Percentiles rank a stretch among this genome's conserved stretches.
Conservation (phyloP, 2,888 invertebrate genomes). For the Eupelmus urozonus region DNA sequence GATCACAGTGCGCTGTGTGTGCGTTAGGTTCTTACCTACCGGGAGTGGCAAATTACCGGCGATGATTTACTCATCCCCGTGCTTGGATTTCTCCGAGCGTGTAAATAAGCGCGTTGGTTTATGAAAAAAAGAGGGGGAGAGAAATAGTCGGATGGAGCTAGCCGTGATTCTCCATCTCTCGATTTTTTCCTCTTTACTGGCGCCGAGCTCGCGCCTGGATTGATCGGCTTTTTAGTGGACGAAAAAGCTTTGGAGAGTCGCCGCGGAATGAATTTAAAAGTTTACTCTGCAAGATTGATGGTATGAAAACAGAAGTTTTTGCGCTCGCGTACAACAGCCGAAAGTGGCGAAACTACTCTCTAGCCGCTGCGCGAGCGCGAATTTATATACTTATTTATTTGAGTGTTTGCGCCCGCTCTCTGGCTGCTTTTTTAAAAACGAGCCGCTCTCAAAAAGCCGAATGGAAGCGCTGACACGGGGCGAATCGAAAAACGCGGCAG, state of each 20-base stretch:
- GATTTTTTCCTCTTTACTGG: neutral
- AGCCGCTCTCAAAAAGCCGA: neutral
- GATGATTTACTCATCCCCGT: neutral
- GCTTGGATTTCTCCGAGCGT: neutral
- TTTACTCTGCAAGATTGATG: slow-evolving; percentile 47
- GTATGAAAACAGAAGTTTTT: neutral
- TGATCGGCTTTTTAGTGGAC: too few relatives aligned
- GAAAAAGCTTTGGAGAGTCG: slow-evolving; percentile 14
- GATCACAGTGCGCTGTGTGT: neutral
- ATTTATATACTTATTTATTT: slow-evolving; percentile 32
- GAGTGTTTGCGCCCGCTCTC: slow-evolving; percentile 8
- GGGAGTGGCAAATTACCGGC: too few relatives aligned
- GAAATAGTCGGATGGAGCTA: neutral
- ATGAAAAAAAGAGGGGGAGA: neutral
- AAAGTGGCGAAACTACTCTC: slow-evolving; percentile 24
- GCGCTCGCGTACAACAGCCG: neutral
- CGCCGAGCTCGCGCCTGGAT: too few relatives aligned
- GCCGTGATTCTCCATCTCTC: neutral
- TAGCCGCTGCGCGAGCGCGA: neutral
- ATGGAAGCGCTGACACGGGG: slow-evolving; percentile 7
- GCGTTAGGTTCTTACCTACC: neutral
- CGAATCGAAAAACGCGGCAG: neutral
- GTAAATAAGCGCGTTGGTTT: neutral
- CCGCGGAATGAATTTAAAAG: slow-evolving; percentile 37
- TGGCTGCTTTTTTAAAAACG: neutral